Evolutionary conservation across 2,797 vertebrate genomes (phyloP).

Genomic region (Diceros bicornis): DNA sequence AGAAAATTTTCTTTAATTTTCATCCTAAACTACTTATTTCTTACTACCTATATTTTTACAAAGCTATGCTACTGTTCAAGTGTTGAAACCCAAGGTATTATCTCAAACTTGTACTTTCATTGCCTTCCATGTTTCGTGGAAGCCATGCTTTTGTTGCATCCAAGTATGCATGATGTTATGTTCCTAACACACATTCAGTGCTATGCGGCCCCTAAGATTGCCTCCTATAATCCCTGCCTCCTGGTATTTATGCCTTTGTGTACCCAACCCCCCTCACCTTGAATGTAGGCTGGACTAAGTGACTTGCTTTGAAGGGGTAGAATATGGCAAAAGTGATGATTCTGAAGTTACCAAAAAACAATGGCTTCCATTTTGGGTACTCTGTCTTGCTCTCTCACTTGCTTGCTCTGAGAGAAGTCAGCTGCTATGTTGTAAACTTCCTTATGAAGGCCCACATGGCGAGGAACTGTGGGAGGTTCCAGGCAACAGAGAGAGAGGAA

Average conservation of each 20-base stretch:
- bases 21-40: slow-evolving; percentile 17
- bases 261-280: background rate
- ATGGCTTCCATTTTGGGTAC: background rate
- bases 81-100: background rate
- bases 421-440: background rate
- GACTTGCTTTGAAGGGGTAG: background rate
- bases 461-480: background rate
- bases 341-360: background rate
- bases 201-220: background rate
- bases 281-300: background rate
- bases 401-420: background rate
- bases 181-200: background rate
- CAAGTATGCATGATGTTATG: background rate
- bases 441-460: background rate
- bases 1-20: background rate
- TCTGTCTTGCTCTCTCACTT: background rate
- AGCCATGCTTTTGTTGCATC: background rate
- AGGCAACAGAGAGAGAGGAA: background rate
- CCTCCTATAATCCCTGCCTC: background rate
- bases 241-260: background rate
- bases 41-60: background rate
- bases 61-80: background rate
- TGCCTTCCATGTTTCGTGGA: background rate
- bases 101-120: background rate
- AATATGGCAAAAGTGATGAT: background rate